Base-by-base conservation (phyloP, 1,140 invertebrate genomes). In the Arion vulgaris region DNA sequence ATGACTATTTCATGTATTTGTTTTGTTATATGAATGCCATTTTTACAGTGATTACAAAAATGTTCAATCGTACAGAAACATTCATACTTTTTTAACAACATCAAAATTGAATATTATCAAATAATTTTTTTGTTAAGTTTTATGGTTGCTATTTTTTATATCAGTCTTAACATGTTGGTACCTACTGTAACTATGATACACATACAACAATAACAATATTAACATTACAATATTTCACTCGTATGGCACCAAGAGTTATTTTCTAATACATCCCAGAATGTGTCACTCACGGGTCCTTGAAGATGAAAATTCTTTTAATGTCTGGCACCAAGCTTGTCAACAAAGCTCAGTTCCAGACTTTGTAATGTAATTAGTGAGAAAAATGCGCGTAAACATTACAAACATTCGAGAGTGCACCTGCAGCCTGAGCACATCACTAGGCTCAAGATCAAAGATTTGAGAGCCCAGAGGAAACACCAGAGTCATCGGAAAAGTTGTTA, bases 371-470 rank as follows among this genome's bases (percentile, higher is more conserved):
- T 15, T 45, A 71, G 39, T 53, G 49, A 75, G 45, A 75, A 49
- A 75, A 45, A 75, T 32, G 32, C 28, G 9, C 32, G 2, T 75
- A 32, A 74, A 74, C 72, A 41, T 53, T 36, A 75, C 39, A 75
- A 13, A 75, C 45, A 51, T 51, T 28, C 71, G 23, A 41, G 17
- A 72, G 4, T 75, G 7, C 45, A 9, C 73, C 32, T n/a, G 41
- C 45, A 75, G 73, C 41, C n/a, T 41, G 45, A 53, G 45, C 73
- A 75, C 15, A 28, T 45, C 41, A 34, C 1, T 7, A 19, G n/a
- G 77, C 57, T n/a, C 34, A 41, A 32, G 78, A 80, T 80, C 78
- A 80, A 71, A 80, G 78, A 53, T 53, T 41, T 53, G 76, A 79
- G 13, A 76, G 74, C 19, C 45, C 74, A 36, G 41, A 51, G 57